Conservation (phyloP, 2,113 vertebrate genomes). For the Gymnobelideus leadbeateri region DNA sequence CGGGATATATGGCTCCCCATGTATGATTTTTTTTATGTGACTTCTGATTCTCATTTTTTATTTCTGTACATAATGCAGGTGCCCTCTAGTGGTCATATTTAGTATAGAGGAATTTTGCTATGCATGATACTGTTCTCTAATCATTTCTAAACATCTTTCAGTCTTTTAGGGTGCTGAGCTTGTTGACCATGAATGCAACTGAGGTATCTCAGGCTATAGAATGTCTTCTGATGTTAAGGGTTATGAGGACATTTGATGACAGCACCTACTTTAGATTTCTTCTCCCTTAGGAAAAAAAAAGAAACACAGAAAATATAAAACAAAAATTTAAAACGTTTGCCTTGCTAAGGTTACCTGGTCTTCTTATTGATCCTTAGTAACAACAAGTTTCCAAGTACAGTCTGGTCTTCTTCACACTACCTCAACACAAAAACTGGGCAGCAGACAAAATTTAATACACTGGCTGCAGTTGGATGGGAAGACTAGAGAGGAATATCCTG, state of each 20-base stretch:
- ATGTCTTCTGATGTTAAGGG: background rate
- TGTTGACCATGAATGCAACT: background rate
- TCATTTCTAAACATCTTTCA: background rate
- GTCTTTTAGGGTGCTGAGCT: background rate
- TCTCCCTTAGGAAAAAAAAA: background rate
- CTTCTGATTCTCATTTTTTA: background rate
- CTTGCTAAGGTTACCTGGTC: background rate
- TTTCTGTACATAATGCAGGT: background rate
- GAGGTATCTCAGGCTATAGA: background rate
- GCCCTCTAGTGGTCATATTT: conserved; percentile 61
- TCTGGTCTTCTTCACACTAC: background rate
- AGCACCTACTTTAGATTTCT: background rate
- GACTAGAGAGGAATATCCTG: background rate
- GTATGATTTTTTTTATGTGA: background rate
- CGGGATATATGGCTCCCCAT: background rate
- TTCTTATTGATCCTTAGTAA: background rate
- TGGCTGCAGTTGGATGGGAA: background rate
- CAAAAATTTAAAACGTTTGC: background rate
- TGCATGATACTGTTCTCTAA: background rate
- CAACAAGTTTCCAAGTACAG: background rate
- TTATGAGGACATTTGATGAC: background rate
- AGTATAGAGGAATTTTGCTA: background rate
- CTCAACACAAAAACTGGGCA: background rate
- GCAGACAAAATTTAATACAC: background rate
- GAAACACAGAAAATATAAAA: background rate